Percentiles rank a stretch among this genome's conserved stretches.
Evolutionary conservation across 1,140 invertebrate genomes (phyloP).

Genomic region (Mizuhopecten yessoensis): DNA sequence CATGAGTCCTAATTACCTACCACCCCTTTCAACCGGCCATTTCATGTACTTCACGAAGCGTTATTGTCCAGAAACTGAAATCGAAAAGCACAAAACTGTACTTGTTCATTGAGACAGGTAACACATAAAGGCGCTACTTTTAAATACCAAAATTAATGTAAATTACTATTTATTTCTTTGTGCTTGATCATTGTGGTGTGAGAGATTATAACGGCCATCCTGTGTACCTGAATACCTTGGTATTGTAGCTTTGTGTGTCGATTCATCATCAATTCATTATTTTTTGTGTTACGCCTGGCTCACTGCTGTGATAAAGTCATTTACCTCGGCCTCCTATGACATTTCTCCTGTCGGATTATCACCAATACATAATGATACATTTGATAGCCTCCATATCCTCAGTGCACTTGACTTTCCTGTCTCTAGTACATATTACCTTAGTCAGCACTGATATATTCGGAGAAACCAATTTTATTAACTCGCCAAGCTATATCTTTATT

Average conservation of each 20-base stretch:
- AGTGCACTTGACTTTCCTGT: background rate
- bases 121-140: background rate
- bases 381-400: background rate
- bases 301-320: conserved; percentile 22
- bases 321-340: background rate
- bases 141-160: conserved; percentile 29
- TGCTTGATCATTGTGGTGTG: background rate
- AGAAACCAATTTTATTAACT: too few relatives aligned
- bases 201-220: background rate
- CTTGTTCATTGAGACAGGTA: background rate
- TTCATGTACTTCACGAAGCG: background rate
- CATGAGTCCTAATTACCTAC: background rate
- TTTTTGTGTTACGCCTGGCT: background rate
- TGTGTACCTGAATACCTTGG: background rate
- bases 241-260: background rate
- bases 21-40: background rate
- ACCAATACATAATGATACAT: conserved; percentile 8
- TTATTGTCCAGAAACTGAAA: conserved; percentile 15
- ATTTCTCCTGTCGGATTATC: background rate
- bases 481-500: too few relatives aligned
- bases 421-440: too few relatives aligned
- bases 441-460: too few relatives aligned
- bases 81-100: conserved; percentile 17
- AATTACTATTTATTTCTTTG: background rate
- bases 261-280: background rate